phyloP scores from a whole-genome alignment of 1,140 invertebrate genomes.

The Phymastichus coffea region DNA sequence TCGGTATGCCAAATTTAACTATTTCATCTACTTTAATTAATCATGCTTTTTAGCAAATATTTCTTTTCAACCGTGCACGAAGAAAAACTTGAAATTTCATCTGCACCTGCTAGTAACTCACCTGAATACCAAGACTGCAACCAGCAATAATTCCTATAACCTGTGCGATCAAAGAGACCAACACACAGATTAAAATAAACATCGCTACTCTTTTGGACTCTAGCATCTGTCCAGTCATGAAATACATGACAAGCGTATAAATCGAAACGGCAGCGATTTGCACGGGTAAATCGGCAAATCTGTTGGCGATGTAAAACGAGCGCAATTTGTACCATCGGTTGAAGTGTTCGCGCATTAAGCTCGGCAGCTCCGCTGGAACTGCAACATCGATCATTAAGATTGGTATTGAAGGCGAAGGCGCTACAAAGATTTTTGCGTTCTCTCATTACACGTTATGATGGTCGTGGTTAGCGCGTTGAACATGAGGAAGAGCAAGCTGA shows the following conservation, averaged over 20 bases:
- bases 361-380: constrained; percentile 87
- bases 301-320: constrained; percentile 82
- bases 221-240: constrained; percentile 76
- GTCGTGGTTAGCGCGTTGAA: constrained; percentile 85
- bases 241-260: constrained; percentile 78
- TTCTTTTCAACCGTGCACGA: too few relatives aligned
- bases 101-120: too few relatives aligned
- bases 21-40: too few relatives aligned
- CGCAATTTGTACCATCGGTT: constrained; percentile 93
- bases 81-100: too few relatives aligned
- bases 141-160: constrained; percentile 80
- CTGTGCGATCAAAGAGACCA: constrained; percentile 79
- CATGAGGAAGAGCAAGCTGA: constrained; percentile 83
- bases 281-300: constrained; percentile 79
- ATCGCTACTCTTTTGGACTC: constrained; percentile 68
- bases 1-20: too few relatives aligned
- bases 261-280: constrained; percentile 74
- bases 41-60: too few relatives aligned
- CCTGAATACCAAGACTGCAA: constrained; percentile 72
- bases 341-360: constrained; percentile 82
- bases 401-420: too few relatives aligned
- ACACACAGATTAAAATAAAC: constrained; percentile 70
- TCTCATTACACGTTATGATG: constrained; percentile 82
- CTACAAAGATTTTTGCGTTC: too few relatives aligned
- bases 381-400: too few relatives aligned